phyloP scores from a whole-genome alignment of 2,113 vertebrate genomes.

The Oenanthe oenanthe region DNA sequence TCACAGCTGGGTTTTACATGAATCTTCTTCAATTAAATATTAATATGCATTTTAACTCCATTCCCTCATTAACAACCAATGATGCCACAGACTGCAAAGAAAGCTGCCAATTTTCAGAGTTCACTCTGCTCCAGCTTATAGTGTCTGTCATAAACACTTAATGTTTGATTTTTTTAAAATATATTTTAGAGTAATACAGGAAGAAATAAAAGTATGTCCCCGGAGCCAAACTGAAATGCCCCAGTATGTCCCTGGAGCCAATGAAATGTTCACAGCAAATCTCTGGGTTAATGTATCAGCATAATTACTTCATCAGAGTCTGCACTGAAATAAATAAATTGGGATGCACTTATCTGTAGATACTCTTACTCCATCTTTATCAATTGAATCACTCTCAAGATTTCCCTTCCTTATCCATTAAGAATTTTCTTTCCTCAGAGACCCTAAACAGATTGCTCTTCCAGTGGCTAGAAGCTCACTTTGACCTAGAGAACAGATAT shows the following conservation, averaged over 20 bases:
- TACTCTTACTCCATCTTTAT: background rate
- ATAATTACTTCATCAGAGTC: background rate
- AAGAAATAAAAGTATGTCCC: background rate
- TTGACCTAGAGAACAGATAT: background rate
- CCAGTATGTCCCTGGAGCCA: background rate
- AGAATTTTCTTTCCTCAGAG: background rate
- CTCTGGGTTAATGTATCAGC: background rate
- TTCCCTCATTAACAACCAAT: slow-evolving; percentile 43
- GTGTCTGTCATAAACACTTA: background rate
- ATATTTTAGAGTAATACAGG: background rate
- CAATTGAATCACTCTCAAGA: background rate
- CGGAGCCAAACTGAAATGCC: background rate
- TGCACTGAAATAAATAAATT: background rate
- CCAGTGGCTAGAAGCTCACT: background rate
- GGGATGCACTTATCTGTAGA: background rate
- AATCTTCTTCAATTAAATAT: slow-evolving; percentile 63
- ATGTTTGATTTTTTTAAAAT: background rate
- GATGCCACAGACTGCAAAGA: background rate
- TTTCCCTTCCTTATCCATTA: background rate
- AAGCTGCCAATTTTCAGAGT: background rate
- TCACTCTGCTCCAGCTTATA: background rate
- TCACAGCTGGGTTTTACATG: slow-evolving; percentile 27
- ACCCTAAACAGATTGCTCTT: background rate
- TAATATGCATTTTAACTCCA: background rate
- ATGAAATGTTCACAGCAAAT: background rate